Percentiles rank a stretch among this genome's conserved stretches.
phyloP scores from a whole-genome alignment of 2,797 vertebrate genomes.

The Falco novaeseelandiae region DNA sequence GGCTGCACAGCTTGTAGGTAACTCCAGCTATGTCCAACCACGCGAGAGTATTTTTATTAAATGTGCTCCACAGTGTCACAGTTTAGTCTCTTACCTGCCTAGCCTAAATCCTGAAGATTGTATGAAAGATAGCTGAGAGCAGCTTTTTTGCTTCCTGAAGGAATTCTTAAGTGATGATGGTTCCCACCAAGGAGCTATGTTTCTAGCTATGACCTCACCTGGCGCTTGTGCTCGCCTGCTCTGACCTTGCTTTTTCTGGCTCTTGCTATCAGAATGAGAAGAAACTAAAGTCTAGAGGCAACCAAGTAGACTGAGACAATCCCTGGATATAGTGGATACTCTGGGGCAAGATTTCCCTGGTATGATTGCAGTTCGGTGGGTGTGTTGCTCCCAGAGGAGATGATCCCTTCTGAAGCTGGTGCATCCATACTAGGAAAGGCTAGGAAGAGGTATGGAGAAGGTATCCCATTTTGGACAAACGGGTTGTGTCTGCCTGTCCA shows the following conservation, averaged over 20 bases:
- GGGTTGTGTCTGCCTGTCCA: not conserved
- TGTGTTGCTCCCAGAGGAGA: not conserved
- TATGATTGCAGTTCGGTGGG: not conserved
- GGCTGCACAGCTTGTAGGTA: not conserved
- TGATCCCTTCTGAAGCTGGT: not conserved
- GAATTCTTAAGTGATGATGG: not conserved
- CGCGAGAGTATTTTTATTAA: not conserved
- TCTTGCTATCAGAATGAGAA: not conserved
- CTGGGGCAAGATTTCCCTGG: not conserved
- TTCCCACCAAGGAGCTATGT: not conserved
- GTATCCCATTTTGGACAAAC: not conserved
- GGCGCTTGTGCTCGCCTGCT: not conserved
- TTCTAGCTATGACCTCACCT: not conserved
- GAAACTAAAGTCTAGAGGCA: not conserved
- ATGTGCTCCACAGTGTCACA: accelerated
- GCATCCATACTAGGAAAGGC: not conserved
- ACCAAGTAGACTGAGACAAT: not conserved
- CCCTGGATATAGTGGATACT: not conserved
- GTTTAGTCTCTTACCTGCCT: not conserved
- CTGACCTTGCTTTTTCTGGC: not conserved
- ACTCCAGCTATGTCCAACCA: not conserved
- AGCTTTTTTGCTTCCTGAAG: not conserved
- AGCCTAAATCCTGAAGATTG: not conserved
- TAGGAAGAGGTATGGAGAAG: not conserved
- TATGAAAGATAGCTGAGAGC: not conserved